Conservation (phyloP, 2,888 invertebrate species). For the Eilema caniola region DNA sequence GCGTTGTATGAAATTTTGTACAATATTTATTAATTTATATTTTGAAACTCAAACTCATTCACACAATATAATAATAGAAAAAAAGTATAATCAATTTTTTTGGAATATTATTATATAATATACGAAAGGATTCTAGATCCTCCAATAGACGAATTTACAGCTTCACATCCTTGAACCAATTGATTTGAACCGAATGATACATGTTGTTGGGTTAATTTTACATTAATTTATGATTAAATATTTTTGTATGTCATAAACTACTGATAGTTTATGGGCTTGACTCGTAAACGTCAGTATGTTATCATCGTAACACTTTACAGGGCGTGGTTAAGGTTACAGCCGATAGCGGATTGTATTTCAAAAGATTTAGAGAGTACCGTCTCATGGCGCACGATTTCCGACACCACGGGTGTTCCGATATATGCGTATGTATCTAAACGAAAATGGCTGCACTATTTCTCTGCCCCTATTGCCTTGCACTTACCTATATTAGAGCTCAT, state of each 20-base stretch:
- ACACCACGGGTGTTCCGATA: no score
- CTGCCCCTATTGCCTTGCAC: no score
- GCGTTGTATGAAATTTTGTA: no score
- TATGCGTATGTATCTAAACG: no score
- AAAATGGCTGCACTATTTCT: no score
- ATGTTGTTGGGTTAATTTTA: slow-evolving; percentile 4
- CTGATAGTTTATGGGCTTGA: slow-evolving; percentile 53
- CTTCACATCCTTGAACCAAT: slow-evolving; percentile 9
- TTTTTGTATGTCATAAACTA: slow-evolving; percentile 58
- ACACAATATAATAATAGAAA: no score
- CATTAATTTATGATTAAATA: not conserved
- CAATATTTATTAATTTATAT: no score
- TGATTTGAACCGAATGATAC: not conserved
- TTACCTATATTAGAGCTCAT: no score
- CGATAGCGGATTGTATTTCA: slow-evolving; percentile 6
- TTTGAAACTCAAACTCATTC: no score
- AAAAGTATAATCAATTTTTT: no score
- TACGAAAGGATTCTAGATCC: not conserved
- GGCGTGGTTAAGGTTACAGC: slow-evolving; percentile 25
- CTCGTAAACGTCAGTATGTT: slow-evolving; percentile 55
- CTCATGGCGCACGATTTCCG: no score
- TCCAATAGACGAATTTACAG: not conserved
- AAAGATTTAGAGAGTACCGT: no score
- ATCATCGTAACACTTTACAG: slow-evolving; percentile 37
- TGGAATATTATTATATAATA: not conserved